Evolutionary conservation across 1,140 invertebrate genomes (phyloP), one percentile per base, ranked within the genome.

Genomic region (Maniola jurtina): DNA sequence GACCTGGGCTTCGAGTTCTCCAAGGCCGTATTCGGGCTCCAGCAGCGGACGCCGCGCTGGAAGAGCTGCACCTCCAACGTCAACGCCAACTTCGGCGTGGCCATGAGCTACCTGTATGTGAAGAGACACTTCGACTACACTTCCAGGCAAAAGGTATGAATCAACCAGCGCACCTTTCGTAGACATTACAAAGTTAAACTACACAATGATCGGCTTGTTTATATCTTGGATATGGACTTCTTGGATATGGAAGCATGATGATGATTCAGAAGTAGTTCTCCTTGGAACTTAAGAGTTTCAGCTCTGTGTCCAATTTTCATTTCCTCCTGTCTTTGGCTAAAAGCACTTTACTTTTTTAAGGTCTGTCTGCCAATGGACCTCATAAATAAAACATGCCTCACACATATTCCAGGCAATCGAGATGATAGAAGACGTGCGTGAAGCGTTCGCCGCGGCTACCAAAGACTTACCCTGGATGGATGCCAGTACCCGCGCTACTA

Each of bases 401-500:
- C 47, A 13, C 6, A 50, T 50, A 25, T 35, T 38, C 0, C 66
- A 86, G 94, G 95, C 95, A 0, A 84, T 95, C 61, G 93, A 95
- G 79, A 96, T 97, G 95, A 93, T 97, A 36, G 82, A 93, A 54
- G 95, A 96, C 74, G 94, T 97, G 1, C 92, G 93, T 58, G 82
- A 91, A 4, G 94, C 95, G 2, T 97, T 97, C 82, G 92, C 94
- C 42, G 93, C 94, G 40, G 92, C 95, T 58, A 92, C 97, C 0
- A 76, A 92, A 0, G 91, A 93, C 68, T 88, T 95, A 10, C 92
- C 94, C 11, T 97, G 96, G 96, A 96, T 97, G 95, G 96, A 97
- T 79, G 86, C 91, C 2, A 90, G 89, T 25, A 96, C 96, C 9
- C 92, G 93, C 64, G 78, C 87, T 60, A 91, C 89, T 68, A 94